These are phyloP conservation scores for Oryzias javanicus DNA, from an alignment of 2,113 vertebrate species.

Conservation along the genomic window DNA sequence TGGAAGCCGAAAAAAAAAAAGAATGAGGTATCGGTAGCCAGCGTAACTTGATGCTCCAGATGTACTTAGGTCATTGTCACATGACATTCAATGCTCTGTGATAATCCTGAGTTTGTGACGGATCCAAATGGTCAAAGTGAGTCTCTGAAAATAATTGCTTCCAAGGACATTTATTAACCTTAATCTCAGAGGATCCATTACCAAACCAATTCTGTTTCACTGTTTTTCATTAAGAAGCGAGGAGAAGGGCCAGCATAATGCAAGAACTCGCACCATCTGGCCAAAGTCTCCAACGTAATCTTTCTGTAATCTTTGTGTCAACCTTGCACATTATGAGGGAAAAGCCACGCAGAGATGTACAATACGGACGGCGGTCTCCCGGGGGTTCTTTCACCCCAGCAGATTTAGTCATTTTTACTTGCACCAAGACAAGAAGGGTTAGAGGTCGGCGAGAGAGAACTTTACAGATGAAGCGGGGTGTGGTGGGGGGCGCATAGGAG, in stretches of 20 bases:
- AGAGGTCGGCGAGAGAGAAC: conserved; percentile 72
- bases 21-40: not conserved
- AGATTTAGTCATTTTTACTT: conserved; percentile 75
- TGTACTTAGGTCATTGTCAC: conserved; percentile 28
- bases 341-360: conserved; percentile 21
- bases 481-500: conserved; percentile 38
- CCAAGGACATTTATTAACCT: conserved; percentile 46
- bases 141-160: conserved; percentile 4
- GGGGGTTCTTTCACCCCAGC: conserved; percentile 59
- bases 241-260: conserved; percentile 34
- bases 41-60: conserved; percentile 30
- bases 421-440: conserved; percentile 71
- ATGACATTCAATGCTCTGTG: conserved; percentile 19
- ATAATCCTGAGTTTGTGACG: conserved; percentile 21
- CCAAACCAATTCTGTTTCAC: conserved; percentile 54
- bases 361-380: conserved; percentile 42
- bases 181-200: conserved; percentile 54
- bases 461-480: conserved; percentile 57
- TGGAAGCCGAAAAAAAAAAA: conserved; percentile 17
- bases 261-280: conserved; percentile 67
- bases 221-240: conserved; percentile 68
- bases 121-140: conserved; percentile 18
- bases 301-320: conserved; percentile 66
- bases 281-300: conserved; percentile 67
- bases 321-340: conserved; percentile 31